A percentile compares a stretch with the other conserved stretches of the same genome.
Conservation (phyloP, 2,113 vertebrate genomes). For the Melanocharis versteri region DNA sequence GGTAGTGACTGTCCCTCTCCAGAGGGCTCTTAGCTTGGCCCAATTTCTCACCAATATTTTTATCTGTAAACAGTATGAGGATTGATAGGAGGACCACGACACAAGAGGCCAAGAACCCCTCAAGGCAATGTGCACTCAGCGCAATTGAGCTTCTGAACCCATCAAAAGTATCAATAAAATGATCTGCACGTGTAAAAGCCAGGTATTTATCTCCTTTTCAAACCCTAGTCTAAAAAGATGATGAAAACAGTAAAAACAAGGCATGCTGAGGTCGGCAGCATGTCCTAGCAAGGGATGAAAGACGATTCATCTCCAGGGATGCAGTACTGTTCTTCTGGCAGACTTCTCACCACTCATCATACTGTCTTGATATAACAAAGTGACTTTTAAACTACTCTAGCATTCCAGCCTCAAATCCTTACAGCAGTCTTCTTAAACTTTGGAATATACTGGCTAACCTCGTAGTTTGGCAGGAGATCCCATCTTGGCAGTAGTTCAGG, state of each 20-base stretch:
- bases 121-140: neutral
- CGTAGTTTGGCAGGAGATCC: neutral
- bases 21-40: neutral
- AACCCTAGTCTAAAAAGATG: neutral
- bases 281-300: neutral
- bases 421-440: neutral
- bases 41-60: neutral
- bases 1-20: fast-evolving
- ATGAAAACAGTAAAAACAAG: neutral
- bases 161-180: neutral
- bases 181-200: neutral
- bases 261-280: neutral
- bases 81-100: neutral
- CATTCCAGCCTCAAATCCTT: neutral
- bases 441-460: neutral
- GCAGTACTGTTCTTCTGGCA: neutral
- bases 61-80: neutral
- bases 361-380: neutral
- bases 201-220: neutral
- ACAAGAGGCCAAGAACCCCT: neutral
- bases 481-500: neutral
- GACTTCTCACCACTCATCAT: neutral
- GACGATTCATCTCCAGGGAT: neutral
- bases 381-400: neutral
- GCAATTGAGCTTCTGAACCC: neutral